Evolutionary conservation across 30 jellyfish, hydroid and myxozoan genomes (phyloP).

Genomic region (Aurelia aurita): DNA sequence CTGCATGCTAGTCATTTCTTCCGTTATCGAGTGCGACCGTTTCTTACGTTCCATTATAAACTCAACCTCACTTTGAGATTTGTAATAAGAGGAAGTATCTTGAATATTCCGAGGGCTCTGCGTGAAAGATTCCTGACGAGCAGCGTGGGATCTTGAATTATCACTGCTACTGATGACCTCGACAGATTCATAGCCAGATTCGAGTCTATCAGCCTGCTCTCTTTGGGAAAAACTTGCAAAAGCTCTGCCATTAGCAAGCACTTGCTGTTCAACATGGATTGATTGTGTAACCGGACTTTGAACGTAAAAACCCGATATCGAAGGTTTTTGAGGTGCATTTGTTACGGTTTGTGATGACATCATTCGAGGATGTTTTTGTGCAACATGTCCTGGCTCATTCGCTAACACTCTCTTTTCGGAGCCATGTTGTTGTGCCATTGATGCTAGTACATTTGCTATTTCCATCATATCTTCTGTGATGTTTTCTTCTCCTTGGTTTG

Average conservation of each 20-base stretch:
- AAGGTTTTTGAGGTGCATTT: no score
- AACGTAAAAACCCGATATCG: no score
- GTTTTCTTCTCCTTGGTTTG: background rate
- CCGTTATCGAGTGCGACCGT: slow-evolving; percentile 53
- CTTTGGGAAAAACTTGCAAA: no score
- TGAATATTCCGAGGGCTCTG: background rate
- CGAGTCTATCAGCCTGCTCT: no score
- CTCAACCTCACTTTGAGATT: background rate
- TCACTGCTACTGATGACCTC: no score
- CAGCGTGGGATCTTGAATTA: no score
- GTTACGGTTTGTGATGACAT: no score
- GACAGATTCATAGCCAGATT: no score
- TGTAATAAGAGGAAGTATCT: background rate
- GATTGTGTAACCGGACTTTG: no score
- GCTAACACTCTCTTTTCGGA: slow-evolving; percentile 21
- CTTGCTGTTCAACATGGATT: no score
- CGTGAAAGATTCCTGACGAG: no score
- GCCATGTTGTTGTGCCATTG: slow-evolving; percentile 60
- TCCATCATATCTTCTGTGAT: slow-evolving; percentile 45
- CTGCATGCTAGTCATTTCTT: slow-evolving; percentile 47
- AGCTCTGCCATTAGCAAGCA: no score
- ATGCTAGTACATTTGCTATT: slow-evolving; percentile 56
- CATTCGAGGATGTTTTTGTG: slow-evolving; percentile 22
- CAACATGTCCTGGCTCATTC: background rate
- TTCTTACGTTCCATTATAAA: slow-evolving; percentile 34